Evolutionary conservation across 2,797 vertebrate species (phyloP).

Genomic region (Lepidocolaptes lacrymiger): DNA sequence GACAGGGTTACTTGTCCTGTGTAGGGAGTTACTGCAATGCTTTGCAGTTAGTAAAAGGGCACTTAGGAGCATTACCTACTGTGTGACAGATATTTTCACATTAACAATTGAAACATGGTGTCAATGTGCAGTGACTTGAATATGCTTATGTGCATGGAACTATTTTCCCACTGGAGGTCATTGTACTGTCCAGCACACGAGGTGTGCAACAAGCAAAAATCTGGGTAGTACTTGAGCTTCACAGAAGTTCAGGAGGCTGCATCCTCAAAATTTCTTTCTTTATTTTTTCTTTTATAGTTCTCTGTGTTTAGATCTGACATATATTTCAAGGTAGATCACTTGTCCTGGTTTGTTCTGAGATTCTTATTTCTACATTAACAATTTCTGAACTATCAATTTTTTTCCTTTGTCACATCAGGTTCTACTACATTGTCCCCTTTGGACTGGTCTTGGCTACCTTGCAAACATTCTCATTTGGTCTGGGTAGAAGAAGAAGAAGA

Average conservation of each 20-base stretch:
- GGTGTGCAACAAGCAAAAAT: not conserved
- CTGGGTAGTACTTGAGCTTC: not conserved
- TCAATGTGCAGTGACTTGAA: not conserved
- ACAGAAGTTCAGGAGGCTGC: not conserved
- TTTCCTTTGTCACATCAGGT: not conserved
- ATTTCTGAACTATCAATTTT: not conserved
- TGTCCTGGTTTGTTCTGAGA: not conserved
- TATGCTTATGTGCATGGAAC: rapidly evolving
- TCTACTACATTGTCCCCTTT: not conserved
- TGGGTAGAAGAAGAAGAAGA: not conserved
- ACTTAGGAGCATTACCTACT: not conserved
- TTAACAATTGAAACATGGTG: not conserved
- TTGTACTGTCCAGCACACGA: not conserved
- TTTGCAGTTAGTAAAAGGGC: not conserved
- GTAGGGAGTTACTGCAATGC: not conserved
- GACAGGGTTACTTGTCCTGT: not conserved
- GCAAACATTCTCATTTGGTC: not conserved
- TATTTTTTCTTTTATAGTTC: not conserved
- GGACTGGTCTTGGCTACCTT: not conserved
- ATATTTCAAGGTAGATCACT: not conserved
- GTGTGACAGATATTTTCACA: not conserved
- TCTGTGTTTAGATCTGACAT: not conserved
- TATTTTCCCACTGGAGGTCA: not conserved
- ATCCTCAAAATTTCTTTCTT: rapidly evolving
- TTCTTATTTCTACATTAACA: not conserved